phyloP scores from a whole-genome alignment of 2,113 vertebrate species.

The Carassius carassius region DNA sequence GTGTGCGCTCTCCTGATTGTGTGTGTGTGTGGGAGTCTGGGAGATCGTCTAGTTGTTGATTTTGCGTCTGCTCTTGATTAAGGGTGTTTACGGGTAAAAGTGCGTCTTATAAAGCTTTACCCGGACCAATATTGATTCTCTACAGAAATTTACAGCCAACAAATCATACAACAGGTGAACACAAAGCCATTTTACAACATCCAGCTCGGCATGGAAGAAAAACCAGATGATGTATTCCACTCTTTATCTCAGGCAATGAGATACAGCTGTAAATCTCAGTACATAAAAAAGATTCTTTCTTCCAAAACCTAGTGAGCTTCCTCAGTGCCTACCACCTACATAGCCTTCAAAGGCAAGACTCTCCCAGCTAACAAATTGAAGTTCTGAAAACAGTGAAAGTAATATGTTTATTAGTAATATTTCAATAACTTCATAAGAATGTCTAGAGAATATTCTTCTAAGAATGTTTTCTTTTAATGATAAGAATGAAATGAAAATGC shows the following conservation, averaged over 20 bases:
- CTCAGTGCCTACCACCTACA: not conserved
- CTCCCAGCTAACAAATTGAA: not conserved
- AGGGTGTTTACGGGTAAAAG: constrained; percentile 14
- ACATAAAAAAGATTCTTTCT: constrained; percentile 5
- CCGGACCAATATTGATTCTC: constrained; percentile 19
- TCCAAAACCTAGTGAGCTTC: not conserved
- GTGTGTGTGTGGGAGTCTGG: constrained; percentile 1
- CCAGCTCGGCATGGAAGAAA: not conserved
- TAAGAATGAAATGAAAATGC: no score
- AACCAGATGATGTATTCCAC: constrained; percentile 11
- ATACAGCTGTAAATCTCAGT: not conserved
- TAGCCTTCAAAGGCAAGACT: not conserved
- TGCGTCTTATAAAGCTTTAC: constrained; percentile 22
- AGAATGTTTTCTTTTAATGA: no score
- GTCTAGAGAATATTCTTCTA: no score
- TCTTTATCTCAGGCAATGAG: not conserved
- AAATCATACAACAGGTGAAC: constrained; percentile 25
- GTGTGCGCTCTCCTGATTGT: not conserved
- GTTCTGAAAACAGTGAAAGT: no score
- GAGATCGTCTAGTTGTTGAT: constrained; percentile 27
- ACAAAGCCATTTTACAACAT: constrained; percentile 28
- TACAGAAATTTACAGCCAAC: constrained; percentile 9
- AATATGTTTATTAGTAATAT: no score
- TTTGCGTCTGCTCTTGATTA: constrained; percentile 25
- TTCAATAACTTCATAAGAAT: no score